phyloP scores from a whole-genome alignment of 2,888 invertebrate genomes.

The Pachydiplax longipennis region DNA sequence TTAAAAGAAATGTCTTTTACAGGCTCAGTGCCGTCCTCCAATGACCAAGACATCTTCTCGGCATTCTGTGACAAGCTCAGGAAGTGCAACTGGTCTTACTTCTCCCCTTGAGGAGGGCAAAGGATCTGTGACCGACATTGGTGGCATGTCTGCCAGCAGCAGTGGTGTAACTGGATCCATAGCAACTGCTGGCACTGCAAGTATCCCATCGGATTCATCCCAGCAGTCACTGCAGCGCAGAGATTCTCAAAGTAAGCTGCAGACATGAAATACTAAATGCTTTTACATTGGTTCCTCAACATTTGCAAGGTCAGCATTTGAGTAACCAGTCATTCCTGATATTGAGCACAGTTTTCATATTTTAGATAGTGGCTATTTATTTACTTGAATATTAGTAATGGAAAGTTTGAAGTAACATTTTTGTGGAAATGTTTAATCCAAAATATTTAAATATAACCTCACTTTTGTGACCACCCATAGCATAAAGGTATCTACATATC shows the following conservation, averaged over 20 bases:
- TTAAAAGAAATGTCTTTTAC: conserved; percentile 30
- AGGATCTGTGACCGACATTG: conserved; percentile 57
- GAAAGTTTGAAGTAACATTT: too few relatives aligned
- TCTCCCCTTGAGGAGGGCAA: conserved; percentile 59
- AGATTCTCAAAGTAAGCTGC: conserved; percentile 60
- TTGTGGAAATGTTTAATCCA: too few relatives aligned
- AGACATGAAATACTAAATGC: too few relatives aligned
- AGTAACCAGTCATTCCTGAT: too few relatives aligned
- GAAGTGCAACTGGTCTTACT: conserved; percentile 55
- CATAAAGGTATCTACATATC: too few relatives aligned
- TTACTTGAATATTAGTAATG: too few relatives aligned
- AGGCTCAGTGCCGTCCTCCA: conserved; percentile 66
- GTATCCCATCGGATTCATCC: conserved; percentile 52
- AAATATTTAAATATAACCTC: too few relatives aligned
- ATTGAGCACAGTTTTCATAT: too few relatives aligned
- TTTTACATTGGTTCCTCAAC: too few relatives aligned
- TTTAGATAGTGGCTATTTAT: too few relatives aligned
- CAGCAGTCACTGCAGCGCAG: conserved; percentile 59
- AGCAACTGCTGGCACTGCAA: neutral
- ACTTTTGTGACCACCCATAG: too few relatives aligned
- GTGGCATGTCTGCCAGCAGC: conserved; percentile 51
- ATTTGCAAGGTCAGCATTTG: too few relatives aligned
- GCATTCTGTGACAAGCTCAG: conserved; percentile 64
- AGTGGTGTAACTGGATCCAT: conserved; percentile 35
- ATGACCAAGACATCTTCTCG: conserved; percentile 66